Evolutionary conservation across 2,113 vertebrate genomes (phyloP), one percentile per base, ranked within the genome.

Genomic region (Telmatochromis sp.): DNA sequence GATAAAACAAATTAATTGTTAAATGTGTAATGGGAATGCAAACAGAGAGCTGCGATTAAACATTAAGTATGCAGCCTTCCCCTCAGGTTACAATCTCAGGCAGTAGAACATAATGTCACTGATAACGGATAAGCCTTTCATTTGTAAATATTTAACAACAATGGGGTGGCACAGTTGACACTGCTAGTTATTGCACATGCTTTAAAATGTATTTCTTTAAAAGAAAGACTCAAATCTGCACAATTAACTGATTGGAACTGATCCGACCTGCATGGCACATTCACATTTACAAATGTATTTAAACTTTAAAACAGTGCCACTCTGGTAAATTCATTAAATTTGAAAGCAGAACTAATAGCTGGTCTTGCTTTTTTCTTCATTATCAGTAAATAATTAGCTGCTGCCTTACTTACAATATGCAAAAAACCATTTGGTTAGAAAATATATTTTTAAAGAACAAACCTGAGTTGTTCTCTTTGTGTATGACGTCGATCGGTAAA

Each of bases 1-100:
- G 23, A 47, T 28, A n/a, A 65, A 19, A 9, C 2, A 0, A 7
- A 0, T 0, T 68, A 0, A 12, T 70, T 23, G 21, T 10, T 26
- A 70, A 42, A 42, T 45, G 35, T 42, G 65, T 70, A 40, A 42
- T 6, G 2, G 21, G 37, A 73, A 14, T 4, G 9, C 70, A 75
- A 47, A 49, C 15, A 75, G 23, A 47, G 14, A 47, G 70, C 23
- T 10, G 45, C 1, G 4, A 11, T 5, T 75, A 75, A 47, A 75
- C 9, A 47, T 26, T 19, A 75, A 19, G 3, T 17, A 75, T 75
- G 23, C 40, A 19, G 14, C 70, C 70, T 75, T 7, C 0, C 6
- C 68, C 40, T 75, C 23, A 19, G 9, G 40, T 75, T 47, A 15
- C 1, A 1, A 47, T 28, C 40, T 28, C 15, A 75, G 40, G 6